A percentile compares a stretch with the other conserved stretches of the same genome.
Conservation (phyloP, 2,797 vertebrate genomes). For the Simalia tracyae region DNA sequence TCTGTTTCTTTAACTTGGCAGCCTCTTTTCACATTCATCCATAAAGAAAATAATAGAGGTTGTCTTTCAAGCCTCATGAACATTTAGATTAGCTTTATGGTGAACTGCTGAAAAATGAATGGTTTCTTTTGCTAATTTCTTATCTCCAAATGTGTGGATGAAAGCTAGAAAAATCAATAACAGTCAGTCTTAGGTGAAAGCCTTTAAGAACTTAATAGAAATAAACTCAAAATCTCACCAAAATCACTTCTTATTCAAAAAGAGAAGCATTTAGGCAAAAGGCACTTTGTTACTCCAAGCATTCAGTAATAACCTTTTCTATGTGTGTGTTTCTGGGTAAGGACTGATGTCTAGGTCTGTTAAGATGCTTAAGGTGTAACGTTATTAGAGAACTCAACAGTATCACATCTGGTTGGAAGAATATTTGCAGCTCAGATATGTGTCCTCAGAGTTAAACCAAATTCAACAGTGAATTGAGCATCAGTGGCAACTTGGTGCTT, state of each 20-base stretch:
- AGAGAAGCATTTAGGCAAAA: neutral
- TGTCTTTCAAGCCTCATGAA: slow-evolving; percentile 47
- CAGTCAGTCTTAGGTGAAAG: slow-evolving; percentile 33
- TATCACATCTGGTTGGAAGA: neutral
- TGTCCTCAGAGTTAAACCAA: neutral
- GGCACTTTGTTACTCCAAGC: neutral
- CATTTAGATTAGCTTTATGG: slow-evolving; percentile 29
- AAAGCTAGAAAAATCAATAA: slow-evolving; percentile 10
- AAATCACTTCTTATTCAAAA: neutral
- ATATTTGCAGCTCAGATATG: neutral
- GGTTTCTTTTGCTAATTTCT: neutral
- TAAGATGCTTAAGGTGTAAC: neutral
- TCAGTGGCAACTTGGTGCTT: neutral
- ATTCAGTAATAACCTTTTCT: neutral
- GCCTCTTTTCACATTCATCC: neutral
- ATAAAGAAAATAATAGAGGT: slow-evolving; percentile 26
- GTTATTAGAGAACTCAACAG: neutral
- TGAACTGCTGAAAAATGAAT: slow-evolving; percentile 34
- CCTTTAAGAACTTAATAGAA: neutral
- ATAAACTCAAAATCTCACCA: slow-evolving; percentile 34
- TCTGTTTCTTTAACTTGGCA: neutral
- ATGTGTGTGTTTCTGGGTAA: neutral
- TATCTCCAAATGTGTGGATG: slow-evolving; percentile 14
- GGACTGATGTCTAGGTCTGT: neutral
- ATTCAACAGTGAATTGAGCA: neutral